A percentile compares a stretch with the other conserved stretches of the same genome.
Conservation (phyloP, 2,888 invertebrate species). For the Orthonychiurus folsomi region DNA sequence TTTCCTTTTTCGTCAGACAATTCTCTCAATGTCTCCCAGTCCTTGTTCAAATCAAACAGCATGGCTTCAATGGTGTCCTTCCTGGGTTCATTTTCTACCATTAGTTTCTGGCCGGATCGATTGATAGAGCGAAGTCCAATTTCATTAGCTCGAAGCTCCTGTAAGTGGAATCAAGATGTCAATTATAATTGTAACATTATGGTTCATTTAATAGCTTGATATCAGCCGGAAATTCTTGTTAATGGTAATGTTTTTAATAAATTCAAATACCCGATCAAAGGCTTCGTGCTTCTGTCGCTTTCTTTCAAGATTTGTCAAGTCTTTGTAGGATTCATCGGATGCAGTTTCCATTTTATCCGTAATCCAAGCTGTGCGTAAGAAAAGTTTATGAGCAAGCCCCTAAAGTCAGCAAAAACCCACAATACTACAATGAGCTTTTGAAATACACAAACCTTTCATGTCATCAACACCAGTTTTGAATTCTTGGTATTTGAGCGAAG, state of each 20-base stretch:
- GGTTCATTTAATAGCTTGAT: no score
- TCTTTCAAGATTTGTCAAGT: conserved; percentile 76
- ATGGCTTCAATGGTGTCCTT: conserved; percentile 59
- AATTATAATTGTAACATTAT: no score
- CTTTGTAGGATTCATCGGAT: conserved; percentile 84
- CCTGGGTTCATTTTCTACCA: conserved; percentile 59
- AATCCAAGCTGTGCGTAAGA: conserved; percentile 76
- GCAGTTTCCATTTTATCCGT: conserved; percentile 84
- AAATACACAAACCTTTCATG: conserved; percentile 49
- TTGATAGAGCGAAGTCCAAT: conserved; percentile 79
- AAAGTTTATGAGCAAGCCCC: no score
- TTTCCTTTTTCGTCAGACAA: conserved; percentile 60
- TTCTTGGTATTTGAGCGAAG: conserved; percentile 81
- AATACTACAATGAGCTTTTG: neutral
- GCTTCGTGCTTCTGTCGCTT: conserved; percentile 95
- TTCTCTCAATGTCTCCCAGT: conserved; percentile 66
- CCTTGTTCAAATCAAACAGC: conserved; percentile 60
- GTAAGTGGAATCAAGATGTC: no score
- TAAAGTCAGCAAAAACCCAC: no score
- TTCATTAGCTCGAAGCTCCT: conserved; percentile 90
- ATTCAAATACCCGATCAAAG: conserved; percentile 85
- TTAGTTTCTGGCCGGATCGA: conserved; percentile 59
- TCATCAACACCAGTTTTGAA: conserved; percentile 89
- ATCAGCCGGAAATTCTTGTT: no score
- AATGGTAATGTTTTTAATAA: no score